Evolutionary conservation across 2,888 invertebrate genomes (phyloP), one percentile per base, ranked within the genome.

Genomic region (Crocallis elinguaria): DNA sequence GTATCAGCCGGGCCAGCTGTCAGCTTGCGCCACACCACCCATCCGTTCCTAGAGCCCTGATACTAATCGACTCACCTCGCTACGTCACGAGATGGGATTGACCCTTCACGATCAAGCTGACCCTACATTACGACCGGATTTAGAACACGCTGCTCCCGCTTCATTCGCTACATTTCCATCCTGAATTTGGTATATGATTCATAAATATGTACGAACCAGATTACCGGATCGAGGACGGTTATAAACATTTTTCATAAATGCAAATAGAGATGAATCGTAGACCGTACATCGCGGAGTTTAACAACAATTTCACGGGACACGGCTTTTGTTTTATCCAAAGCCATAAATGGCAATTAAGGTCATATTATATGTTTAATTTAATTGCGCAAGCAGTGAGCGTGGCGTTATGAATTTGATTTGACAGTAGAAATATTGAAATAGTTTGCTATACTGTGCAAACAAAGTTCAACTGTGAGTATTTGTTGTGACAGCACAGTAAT

Each of bases 191-290:
- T 19, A n/a, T n/a, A n/a, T n/a, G 35, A 46, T 50, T 50, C 45
- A 57, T 59, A 62, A 55, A 58, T 62, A 56, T 56, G 37, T 36
- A 54, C 38, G 37, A 42, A 46, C 45, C 30, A 42, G 29, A 38
- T 46, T 45, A 49, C 57, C 46, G 49, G 42, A 52, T 56, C 45
- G 35, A 9, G 43, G 33, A 21, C 51, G 43, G 45, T 42, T 50
- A 46, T 51, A 49, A 55, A 35, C 45, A 57, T 52, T 57, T 50
- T 49, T 57, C 55, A 61, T 51, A 44, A 41, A 61, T 61, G 58
- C 58, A 61, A 61, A 61, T 58, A 58, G 42, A 58, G 50, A 61
- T 49, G 49, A 56, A 61, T 56, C 27, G 39, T 36, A n/a, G n/a
- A 36, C 13, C 46, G 30, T 57, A 57, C 55, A 54, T 60, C 38